phyloP scores from a whole-genome alignment of 2,113 vertebrate species.

The Theropithecus gelada region DNA sequence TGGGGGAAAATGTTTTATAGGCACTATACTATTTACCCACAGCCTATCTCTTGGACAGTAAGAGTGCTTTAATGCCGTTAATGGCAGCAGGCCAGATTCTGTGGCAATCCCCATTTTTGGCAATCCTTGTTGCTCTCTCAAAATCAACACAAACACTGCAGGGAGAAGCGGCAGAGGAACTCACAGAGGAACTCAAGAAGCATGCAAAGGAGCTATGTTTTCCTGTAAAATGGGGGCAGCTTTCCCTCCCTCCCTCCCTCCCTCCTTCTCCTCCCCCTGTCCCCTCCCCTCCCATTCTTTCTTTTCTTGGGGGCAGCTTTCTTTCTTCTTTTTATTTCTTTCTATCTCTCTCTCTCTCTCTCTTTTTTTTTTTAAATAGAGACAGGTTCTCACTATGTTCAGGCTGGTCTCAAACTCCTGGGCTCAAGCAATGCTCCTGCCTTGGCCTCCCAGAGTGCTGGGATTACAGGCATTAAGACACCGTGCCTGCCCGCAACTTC shows the following conservation, averaged over 20 bases:
- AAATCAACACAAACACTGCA: neutral
- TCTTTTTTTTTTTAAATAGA: no score
- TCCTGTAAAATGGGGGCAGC: neutral
- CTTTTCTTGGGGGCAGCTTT: neutral
- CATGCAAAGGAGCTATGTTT: neutral
- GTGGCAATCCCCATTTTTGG: neutral
- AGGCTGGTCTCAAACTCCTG: no score
- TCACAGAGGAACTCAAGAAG: neutral
- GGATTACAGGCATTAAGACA: no score
- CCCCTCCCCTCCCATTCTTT: no score
- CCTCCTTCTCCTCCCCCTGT: no score
- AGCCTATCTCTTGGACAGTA: neutral
- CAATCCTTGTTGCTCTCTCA: neutral
- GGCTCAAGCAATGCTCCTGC: no score
- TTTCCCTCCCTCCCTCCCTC: neutral
- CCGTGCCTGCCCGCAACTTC: no score
- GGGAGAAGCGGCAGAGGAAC: neutral
- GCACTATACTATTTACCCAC: constrained; percentile 64
- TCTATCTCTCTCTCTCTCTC: no score
- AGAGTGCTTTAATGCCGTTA: constrained; percentile 2
- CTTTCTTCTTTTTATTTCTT: no score
- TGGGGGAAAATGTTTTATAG: constrained; percentile 1
- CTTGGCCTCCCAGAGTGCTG: no score
- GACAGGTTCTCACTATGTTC: no score
- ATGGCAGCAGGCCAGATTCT: constrained; percentile 36